Evolutionary conservation across 2,888 invertebrate species (phyloP).

Genomic region (Aproaerema taeniolella): DNA sequence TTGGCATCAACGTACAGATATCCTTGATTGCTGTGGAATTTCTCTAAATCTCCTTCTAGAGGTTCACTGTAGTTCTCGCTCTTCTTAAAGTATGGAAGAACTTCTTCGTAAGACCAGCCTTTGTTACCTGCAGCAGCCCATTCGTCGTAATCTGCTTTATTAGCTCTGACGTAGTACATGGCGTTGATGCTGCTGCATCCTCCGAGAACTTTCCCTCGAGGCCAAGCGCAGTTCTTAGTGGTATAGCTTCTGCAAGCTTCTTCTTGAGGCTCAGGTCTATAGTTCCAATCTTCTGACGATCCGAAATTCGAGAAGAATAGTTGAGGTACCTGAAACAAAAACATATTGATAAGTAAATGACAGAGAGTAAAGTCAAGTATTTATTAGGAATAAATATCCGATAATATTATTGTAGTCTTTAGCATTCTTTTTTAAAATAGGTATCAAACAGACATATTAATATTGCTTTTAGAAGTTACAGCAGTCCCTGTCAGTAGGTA

Average conservation of each 20-base stretch:
- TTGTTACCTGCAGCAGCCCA: conserved; percentile 74
- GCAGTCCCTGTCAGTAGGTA: background rate
- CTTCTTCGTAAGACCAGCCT: conserved; percentile 77
- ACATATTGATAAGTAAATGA: background rate
- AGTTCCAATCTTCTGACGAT: conserved; percentile 72
- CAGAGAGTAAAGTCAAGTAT: background rate
- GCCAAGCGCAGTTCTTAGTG: conserved; percentile 63
- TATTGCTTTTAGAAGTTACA: too few species aligned
- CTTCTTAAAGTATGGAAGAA: conserved; percentile 68
- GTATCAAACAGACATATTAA: too few species aligned
- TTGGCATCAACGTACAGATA: conserved; percentile 49
- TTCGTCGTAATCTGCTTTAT: conserved; percentile 67
- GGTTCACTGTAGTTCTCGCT: conserved; percentile 53
- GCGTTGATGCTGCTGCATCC: conserved; percentile 78
- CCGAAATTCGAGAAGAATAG: conserved; percentile 41
- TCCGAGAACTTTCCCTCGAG: conserved; percentile 80
- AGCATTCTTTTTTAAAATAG: too few species aligned
- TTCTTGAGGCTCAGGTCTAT: conserved; percentile 64
- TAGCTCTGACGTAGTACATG: conserved; percentile 77
- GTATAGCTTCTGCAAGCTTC: conserved; percentile 56
- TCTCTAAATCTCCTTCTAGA: conserved; percentile 25
- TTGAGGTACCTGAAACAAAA: conserved; percentile 32
- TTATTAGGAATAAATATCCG: too few species aligned
- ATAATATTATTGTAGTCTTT: too few species aligned
- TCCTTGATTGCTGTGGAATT: conserved; percentile 53